phyloP scores from a whole-genome alignment of 2,888 invertebrate species.

The Thymelicus lineola region DNA sequence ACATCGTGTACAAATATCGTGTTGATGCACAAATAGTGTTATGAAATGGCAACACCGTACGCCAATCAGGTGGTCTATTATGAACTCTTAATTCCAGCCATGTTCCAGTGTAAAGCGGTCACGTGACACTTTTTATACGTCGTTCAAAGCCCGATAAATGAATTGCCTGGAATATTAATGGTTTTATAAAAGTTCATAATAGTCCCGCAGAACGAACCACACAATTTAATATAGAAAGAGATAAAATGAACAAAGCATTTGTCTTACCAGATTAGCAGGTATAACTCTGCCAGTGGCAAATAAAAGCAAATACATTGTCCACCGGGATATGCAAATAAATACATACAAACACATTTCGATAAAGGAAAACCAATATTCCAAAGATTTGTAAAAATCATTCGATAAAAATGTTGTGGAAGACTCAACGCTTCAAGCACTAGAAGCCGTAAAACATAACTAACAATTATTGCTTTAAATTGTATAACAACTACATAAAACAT shows the following conservation, averaged over 20 bases:
- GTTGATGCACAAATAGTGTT: slow-evolving; percentile 34
- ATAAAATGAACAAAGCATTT: neutral
- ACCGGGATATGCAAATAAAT: slow-evolving; percentile 43
- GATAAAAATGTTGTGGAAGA: slow-evolving; percentile 67
- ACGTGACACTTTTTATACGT: too few relatives aligned
- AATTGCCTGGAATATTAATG: too few relatives aligned
- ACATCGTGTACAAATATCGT: slow-evolving; percentile 52
- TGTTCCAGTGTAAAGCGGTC: too few relatives aligned
- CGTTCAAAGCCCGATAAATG: too few relatives aligned
- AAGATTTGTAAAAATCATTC: slow-evolving; percentile 59
- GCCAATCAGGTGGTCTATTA: too few relatives aligned
- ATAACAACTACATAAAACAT: slow-evolving; percentile 46
- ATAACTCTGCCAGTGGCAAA: slow-evolving; percentile 17
- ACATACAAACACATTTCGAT: slow-evolving; percentile 42
- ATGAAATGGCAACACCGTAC: neutral
- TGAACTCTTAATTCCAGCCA: too few relatives aligned
- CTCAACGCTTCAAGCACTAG: slow-evolving; percentile 55
- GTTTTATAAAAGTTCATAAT: too few relatives aligned
- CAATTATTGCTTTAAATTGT: slow-evolving; percentile 46
- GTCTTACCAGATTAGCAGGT: neutral
- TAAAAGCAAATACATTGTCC: slow-evolving; percentile 13
- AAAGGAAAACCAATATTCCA: slow-evolving; percentile 68
- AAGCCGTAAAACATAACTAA: slow-evolving; percentile 45
- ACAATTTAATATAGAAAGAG: neutral
- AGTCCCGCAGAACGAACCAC: slow-evolving; percentile 16